Evolutionary conservation across 2,113 vertebrate species (phyloP).

Genomic region (Notarius quadriscutis): DNA sequence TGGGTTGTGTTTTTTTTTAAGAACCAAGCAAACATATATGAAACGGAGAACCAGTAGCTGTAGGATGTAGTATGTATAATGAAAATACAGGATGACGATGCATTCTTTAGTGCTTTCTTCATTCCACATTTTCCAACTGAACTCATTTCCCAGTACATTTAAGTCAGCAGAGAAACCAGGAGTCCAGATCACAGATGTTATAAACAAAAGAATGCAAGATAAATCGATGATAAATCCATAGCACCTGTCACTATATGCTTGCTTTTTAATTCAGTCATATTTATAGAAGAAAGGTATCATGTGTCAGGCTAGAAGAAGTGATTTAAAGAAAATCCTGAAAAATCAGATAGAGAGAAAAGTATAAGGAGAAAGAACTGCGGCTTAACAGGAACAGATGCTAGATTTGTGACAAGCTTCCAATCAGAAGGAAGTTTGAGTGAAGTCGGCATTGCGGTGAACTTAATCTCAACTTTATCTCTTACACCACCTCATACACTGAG

Average conservation of each 20-base stretch:
- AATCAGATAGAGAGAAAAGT: constrained; percentile 38
- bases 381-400: constrained; percentile 37
- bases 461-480: neutral
- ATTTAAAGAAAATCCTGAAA: constrained; percentile 38
- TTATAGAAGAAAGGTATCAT: neutral
- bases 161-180: neutral
- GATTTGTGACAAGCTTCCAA: constrained; percentile 7
- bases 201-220: neutral
- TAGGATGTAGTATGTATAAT: constrained; percentile 51
- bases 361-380: neutral
- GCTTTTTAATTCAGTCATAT: neutral
- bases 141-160: neutral
- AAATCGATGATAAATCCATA: neutral
- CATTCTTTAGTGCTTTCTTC: neutral
- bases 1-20: constrained; percentile 30
- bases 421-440: neutral
- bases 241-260: neutral
- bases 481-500: neutral
- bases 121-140: neutral
- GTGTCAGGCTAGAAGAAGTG: neutral
- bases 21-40: constrained; percentile 68
- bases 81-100: constrained; percentile 56
- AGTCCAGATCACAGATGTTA: neutral
- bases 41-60: constrained; percentile 56
- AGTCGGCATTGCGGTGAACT: neutral